These are phyloP conservation scores for Leptinotarsa peninsularis DNA, from an alignment of 2,888 invertebrate species.

Conservation along the genomic window DNA sequence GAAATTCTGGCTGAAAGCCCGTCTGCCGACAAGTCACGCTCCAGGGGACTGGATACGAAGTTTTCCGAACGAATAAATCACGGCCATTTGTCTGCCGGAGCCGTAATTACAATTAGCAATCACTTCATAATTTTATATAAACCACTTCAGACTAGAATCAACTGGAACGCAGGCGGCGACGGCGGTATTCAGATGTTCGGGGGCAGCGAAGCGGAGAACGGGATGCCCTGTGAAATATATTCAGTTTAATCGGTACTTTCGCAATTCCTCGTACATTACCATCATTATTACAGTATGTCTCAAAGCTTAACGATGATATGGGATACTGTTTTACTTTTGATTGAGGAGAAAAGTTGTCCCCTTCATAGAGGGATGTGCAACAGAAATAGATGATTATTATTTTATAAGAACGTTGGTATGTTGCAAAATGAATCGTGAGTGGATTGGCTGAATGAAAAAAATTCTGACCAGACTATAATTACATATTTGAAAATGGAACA, in stretches of 20 bases:
- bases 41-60: conserved; percentile 8
- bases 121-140: conserved; percentile 24
- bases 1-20: background rate
- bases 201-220: background rate
- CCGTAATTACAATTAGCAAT: conserved; percentile 27
- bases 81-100: conserved; percentile 16
- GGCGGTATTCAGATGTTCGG: background rate
- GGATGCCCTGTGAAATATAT: background rate
- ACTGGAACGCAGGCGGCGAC: background rate
- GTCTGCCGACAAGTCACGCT: conserved; percentile 9
- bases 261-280: too few species aligned
- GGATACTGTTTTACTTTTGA: too few species aligned
- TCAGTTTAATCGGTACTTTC: background rate
- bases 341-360: too few species aligned
- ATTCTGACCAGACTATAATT: too few species aligned
- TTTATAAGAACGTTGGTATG: too few species aligned
- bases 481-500: too few species aligned
- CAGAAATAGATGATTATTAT: too few species aligned
- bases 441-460: too few species aligned
- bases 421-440: too few species aligned
- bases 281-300: too few species aligned
- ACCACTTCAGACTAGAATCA: conserved; percentile 23
- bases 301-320: too few species aligned
- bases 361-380: too few species aligned
- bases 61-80: conserved; percentile 25